These are phyloP conservation scores for Leucoraja erinaceus DNA, from an alignment of 2,113 vertebrate genomes.

Conservation along the genomic window DNA sequence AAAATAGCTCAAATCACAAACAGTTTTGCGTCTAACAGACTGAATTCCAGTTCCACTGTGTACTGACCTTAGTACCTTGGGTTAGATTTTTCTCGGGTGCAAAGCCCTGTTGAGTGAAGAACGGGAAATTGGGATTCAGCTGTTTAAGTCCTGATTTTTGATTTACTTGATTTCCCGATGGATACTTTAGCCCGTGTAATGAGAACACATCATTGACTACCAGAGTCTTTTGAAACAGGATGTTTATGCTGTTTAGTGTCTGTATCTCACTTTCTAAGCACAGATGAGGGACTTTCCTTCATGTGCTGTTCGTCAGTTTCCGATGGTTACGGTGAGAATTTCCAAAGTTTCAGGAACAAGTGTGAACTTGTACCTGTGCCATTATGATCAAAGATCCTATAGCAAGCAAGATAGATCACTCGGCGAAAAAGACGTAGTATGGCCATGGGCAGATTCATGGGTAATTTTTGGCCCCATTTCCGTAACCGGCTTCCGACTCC, in stretches of 20 bases:
- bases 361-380: neutral
- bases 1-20: too few species aligned
- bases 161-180: neutral
- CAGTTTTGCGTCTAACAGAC: neutral
- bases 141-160: neutral
- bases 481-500: too few species aligned
- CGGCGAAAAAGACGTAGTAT: too few species aligned
- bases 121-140: neutral
- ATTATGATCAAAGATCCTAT: too few species aligned
- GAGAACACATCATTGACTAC: neutral
- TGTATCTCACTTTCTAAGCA: neutral
- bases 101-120: neutral
- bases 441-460: too few species aligned
- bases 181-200: neutral
- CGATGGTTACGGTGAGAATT: neutral
- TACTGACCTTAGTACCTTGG: neutral
- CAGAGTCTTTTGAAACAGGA: neutral
- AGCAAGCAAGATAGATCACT: too few species aligned
- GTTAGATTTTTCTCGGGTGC: neutral
- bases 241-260: neutral
- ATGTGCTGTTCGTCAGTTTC: neutral
- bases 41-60: neutral
- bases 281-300: neutral
- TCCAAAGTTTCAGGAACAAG: neutral
- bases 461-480: too few species aligned